Conservation (phyloP, 2,888 invertebrate genomes). For the Sympetrum striolatum region DNA sequence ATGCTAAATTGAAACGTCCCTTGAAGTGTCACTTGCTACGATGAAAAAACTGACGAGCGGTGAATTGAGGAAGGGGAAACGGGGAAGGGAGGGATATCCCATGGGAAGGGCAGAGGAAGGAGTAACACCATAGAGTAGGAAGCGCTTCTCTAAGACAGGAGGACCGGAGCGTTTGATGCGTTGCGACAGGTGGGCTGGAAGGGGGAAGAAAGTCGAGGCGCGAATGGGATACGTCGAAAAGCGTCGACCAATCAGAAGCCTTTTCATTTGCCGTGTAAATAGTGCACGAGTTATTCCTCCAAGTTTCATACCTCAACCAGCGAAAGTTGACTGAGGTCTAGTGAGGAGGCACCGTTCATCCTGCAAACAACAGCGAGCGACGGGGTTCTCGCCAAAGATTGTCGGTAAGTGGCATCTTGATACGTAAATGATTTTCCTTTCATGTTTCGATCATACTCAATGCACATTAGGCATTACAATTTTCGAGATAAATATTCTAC, state of each 20-base stretch:
- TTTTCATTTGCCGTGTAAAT: conserved; percentile 12
- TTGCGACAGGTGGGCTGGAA: neutral
- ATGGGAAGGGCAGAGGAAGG: neutral
- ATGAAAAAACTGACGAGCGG: neutral
- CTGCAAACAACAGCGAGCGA: neutral
- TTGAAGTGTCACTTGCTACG: neutral
- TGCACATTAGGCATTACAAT: no score
- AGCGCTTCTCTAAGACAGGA: neutral
- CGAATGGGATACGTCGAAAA: neutral
- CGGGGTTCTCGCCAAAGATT: neutral
- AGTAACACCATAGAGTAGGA: neutral
- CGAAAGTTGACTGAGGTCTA: conserved; percentile 40
- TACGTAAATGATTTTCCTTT: neutral
- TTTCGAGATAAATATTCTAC: no score
- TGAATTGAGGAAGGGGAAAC: neutral
- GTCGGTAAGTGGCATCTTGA: neutral
- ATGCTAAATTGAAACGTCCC: neutral
- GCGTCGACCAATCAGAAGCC: conserved; percentile 10
- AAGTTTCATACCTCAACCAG: conserved; percentile 25
- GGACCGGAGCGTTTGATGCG: neutral
- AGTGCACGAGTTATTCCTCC: neutral
- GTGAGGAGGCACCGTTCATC: conserved; percentile 5
- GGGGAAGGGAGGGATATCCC: neutral
- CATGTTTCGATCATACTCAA: no score
- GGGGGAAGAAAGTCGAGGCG: neutral